Base-by-base conservation (phyloP, 30 jellyfish, hydroid and myxozoan species). In the Nemopilema nomurai region DNA sequence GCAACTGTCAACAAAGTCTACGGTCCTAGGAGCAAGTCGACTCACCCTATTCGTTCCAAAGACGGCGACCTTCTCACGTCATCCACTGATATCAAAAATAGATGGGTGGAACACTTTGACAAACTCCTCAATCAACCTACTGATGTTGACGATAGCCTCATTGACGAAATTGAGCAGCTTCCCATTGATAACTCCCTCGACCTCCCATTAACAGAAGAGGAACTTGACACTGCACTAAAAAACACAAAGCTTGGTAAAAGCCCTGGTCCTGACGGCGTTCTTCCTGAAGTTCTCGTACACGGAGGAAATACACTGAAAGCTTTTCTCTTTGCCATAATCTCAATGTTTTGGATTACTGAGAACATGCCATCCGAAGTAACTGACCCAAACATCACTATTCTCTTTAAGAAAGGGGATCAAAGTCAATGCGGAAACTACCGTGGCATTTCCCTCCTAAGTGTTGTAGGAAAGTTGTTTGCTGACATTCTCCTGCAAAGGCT, bases 21-120 rank as follows among this genome's bases (percentile, higher is more conserved):
- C 83, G 93, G 93, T 66, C 93, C 90, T 62, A 73, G 82, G 52
- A 23, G 69, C 27, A 84, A 84, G 49, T 52, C 65, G 24, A 19
- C 67, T 49, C 89, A 83, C 50, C 89, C 92, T 24, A 67, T 83
- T 21, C 30, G 80, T 28, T 50, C 88, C 28, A 84, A 84, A 63
- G 82, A 74, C 31, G 93, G 90, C 28, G 82, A 31, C 27, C 89
- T 73, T 57, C 93, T 74, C 50, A 52, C 80, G 18, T n/a, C 89
- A 33, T 51, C 93, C 30, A 57, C 49, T 20, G 50, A 57, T 53
- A 84, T 84, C 25, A 84, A 73, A 32, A 86, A 84, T 19, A 84
- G 88, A 69, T 84, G 89, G 92, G 80, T 52, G 22, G 89, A 83
- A 28, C 92, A 83, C 74, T 83, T 83, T 41, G 49, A 79, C 63